Conservation (phyloP, 2,113 vertebrate species). For the Hippocampus mohnikei region DNA sequence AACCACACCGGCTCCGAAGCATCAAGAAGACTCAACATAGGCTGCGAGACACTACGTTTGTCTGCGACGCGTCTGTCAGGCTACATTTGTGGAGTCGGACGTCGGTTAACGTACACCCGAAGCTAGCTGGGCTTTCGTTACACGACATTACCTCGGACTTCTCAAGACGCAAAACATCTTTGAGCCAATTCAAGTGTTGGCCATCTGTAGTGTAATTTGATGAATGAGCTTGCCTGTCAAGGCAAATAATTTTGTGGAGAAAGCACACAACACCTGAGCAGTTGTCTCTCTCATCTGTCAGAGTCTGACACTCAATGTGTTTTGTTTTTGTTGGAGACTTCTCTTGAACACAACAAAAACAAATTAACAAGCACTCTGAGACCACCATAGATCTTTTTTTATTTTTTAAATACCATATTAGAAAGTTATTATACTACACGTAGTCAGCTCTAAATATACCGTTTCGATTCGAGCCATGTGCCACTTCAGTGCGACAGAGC, state of each 20-base stretch:
- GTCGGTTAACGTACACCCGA: no score
- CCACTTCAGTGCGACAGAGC: conserved; percentile 48
- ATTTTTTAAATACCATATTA: background rate
- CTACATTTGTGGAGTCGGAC: no score
- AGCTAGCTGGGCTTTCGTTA: no score
- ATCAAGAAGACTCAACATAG: no score
- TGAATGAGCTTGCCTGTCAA: background rate
- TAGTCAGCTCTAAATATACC: no score
- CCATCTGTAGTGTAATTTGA: background rate
- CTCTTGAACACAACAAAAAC: background rate
- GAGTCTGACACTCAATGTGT: background rate
- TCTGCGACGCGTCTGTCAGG: no score
- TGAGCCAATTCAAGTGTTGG: background rate
- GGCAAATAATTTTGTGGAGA: background rate
- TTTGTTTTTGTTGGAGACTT: background rate
- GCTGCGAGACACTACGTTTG: no score
- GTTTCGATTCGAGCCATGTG: conserved; percentile 37
- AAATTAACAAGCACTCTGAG: background rate
- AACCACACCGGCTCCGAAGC: no score
- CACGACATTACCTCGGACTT: no score
- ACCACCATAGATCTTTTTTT: background rate
- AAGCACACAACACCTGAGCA: background rate
- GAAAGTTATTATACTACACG: background rate
- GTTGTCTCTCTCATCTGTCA: background rate
- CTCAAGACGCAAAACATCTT: background rate